A percentile compares a stretch with the other conserved stretches of the same genome.
Conservation (phyloP, 1,140 invertebrate species). For the Nebria ingens region DNA sequence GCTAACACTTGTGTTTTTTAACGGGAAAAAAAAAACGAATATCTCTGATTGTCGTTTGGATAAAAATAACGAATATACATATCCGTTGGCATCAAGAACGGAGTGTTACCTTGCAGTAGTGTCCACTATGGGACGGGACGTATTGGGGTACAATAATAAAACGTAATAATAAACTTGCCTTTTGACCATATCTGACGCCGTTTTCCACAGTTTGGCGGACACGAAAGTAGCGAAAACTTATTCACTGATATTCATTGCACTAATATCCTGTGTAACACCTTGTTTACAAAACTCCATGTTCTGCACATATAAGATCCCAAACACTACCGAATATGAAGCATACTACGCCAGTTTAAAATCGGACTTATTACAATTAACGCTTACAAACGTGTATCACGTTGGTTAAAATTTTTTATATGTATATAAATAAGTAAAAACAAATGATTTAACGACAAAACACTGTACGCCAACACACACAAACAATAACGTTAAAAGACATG, state of each 20-base stretch:
- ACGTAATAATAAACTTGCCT: constrained; percentile 18
- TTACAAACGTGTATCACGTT: background rate
- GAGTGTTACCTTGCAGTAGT: too few relatives aligned
- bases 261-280: background rate
- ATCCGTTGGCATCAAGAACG: too few relatives aligned
- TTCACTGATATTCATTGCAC: background rate
- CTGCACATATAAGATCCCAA: background rate
- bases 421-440: background rate
- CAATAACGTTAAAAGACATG: background rate
- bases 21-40: too few relatives aligned
- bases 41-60: too few relatives aligned
- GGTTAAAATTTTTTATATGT: background rate
- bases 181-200: constrained; percentile 27
- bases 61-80: too few relatives aligned
- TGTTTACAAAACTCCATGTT: background rate
- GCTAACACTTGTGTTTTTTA: too few relatives aligned
- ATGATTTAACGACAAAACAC: background rate
- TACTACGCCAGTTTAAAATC: background rate
- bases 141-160: too few relatives aligned
- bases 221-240: background rate
- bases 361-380: too few relatives aligned
- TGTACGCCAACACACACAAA: background rate
- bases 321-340: background rate
- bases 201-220: constrained; percentile 25
- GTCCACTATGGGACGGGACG: too few relatives aligned